Percentiles rank a stretch among this genome's conserved stretches.
These are phyloP conservation scores for Gastrophysa polygoni DNA, from an alignment of 2,888 invertebrate genomes.

Conservation along the genomic window DNA sequence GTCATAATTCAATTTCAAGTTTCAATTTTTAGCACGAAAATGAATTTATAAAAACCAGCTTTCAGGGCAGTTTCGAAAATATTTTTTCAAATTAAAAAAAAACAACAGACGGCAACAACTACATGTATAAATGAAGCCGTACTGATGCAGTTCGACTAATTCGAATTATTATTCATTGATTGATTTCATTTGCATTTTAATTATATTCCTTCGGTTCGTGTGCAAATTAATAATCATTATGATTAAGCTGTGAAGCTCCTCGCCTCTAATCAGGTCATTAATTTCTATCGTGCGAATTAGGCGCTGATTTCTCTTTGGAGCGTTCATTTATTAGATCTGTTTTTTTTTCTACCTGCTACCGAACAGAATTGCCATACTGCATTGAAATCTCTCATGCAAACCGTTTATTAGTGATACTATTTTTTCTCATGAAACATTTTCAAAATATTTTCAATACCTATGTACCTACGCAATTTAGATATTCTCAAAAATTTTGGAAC, in stretches of 20 bases:
- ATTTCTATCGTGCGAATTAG: conserved; percentile 20
- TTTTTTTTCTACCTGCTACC: background rate
- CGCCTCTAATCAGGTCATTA: conserved; percentile 26
- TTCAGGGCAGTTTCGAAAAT: too few relatives aligned
- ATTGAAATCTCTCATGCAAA: too few relatives aligned
- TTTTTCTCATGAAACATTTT: too few relatives aligned
- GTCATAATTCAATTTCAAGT: too few relatives aligned
- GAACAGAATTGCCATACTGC: background rate
- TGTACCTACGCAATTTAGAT: too few relatives aligned
- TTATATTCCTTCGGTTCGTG: background rate
- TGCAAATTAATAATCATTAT: background rate
- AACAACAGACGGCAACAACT: too few relatives aligned
- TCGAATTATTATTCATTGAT: background rate
- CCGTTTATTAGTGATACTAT: too few relatives aligned
- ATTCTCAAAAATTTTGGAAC: too few relatives aligned
- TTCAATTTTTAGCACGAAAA: too few relatives aligned
- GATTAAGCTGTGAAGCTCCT: background rate
- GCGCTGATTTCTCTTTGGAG: conserved; percentile 28
- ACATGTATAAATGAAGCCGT: background rate
- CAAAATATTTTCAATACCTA: too few relatives aligned
- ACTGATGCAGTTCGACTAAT: background rate
- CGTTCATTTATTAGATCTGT: background rate
- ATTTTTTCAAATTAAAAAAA: too few relatives aligned
- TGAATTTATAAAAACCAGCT: too few relatives aligned
- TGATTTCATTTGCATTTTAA: background rate